Evolutionary conservation across 2,113 vertebrate species (phyloP).

Genomic region (Amblyornis subalaris): DNA sequence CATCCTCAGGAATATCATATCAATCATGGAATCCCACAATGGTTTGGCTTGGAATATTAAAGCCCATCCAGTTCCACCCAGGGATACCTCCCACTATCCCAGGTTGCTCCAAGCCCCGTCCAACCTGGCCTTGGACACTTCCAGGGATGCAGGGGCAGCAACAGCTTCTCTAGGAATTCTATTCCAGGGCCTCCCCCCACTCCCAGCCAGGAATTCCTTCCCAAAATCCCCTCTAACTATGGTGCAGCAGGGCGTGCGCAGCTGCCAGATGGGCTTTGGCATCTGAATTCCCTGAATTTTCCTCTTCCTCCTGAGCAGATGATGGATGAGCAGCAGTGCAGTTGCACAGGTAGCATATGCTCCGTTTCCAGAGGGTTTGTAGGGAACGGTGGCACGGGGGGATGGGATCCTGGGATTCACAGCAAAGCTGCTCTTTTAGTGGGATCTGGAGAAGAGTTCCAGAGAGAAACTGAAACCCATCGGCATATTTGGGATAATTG

Average conservation of each 20-base stretch:
- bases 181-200: not conserved
- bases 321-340: not conserved
- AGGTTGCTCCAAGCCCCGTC: not conserved
- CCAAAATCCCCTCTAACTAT: not conserved
- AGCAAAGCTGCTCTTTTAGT: not conserved
- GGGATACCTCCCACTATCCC: not conserved
- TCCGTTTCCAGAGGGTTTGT: not conserved
- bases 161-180: not conserved
- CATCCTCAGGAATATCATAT: not conserved
- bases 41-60: not conserved
- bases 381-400: not conserved
- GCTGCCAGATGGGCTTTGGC: not conserved
- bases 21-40: not conserved
- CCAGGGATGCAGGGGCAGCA: not conserved
- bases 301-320: not conserved
- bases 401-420: not conserved
- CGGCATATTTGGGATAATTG: accelerated
- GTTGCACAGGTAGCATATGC: not conserved
- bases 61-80: not conserved
- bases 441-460: not conserved
- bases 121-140: not conserved
- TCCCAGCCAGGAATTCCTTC: not conserved
- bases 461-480: accelerated
- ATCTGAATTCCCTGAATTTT: not conserved
- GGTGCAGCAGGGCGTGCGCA: not conserved